Percentiles rank a stretch among this genome's conserved stretches.
These are phyloP conservation scores for Mastacembelus armatus DNA, from an alignment of 2,797 vertebrate genomes.

Conservation along the genomic window DNA sequence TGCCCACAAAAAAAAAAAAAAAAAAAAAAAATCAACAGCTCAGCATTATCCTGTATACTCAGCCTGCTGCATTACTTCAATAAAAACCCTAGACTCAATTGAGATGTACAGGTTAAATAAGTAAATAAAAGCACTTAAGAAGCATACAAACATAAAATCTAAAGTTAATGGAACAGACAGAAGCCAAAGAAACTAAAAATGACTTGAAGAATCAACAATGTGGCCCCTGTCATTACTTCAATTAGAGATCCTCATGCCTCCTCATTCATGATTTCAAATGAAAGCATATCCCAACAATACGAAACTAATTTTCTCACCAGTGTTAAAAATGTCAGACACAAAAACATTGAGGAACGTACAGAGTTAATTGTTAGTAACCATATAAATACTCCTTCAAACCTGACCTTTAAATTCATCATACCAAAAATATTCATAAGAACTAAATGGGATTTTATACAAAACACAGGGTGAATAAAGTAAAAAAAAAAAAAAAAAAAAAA, in stretches of 20 bases:
- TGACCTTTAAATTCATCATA: constrained; percentile 38
- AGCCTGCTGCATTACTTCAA: constrained; percentile 22
- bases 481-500: constrained; percentile 68
- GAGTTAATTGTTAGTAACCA: constrained; percentile 38
- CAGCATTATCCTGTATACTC: constrained; percentile 25
- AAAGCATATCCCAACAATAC: constrained; percentile 42
- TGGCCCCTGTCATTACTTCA: constrained; percentile 16
- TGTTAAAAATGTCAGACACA: constrained; percentile 56
- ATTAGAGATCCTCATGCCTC: constrained; percentile 19
- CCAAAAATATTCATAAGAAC: constrained; percentile 51
- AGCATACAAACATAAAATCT: constrained; percentile 28
- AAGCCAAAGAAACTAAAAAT: constrained; percentile 6
- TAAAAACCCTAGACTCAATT: constrained; percentile 40
- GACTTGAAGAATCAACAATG: constrained; percentile 4
- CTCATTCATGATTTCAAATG: constrained; percentile 45
- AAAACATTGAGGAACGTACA: constrained; percentile 42
- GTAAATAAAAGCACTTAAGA: constrained; percentile 59
- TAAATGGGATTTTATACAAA: constrained; percentile 51
- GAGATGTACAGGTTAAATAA: constrained; percentile 23
- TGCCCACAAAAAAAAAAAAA: no score
- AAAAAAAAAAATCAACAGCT: constrained; percentile 16
- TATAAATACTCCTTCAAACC: constrained; percentile 48
- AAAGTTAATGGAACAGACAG: constrained; percentile 19
- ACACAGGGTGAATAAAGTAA: constrained; percentile 48
- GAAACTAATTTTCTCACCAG: constrained; percentile 35